phyloP scores from a whole-genome alignment of 2,797 vertebrate genomes.

The Crenuchus spilurus region DNA sequence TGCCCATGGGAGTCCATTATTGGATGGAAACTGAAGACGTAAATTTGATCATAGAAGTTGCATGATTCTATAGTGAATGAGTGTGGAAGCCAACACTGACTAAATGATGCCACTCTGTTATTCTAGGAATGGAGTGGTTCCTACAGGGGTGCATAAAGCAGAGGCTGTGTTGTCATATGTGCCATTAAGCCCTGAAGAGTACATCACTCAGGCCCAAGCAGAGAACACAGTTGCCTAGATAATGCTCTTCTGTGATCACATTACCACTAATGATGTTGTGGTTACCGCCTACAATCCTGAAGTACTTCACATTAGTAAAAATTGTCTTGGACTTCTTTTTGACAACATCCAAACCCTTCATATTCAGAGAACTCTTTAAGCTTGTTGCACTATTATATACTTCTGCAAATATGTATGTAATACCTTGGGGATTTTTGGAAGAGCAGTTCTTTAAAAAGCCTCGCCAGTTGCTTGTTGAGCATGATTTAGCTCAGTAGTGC shows the following conservation, averaged over 20 bases:
- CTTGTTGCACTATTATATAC: background rate
- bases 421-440: background rate
- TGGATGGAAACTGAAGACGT: constrained; percentile 21
- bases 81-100: background rate
- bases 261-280: background rate
- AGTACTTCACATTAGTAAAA: background rate
- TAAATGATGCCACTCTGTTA: too few relatives aligned
- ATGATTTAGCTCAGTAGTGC: constrained; percentile 18
- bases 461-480: constrained; percentile 1
- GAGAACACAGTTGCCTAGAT: background rate
- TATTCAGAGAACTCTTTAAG: background rate
- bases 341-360: background rate
- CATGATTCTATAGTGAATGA: constrained; percentile 14
- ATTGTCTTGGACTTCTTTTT: background rate
- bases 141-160: background rate
- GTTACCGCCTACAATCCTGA: background rate
- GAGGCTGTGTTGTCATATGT: background rate
- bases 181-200: background rate
- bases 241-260: constrained; percentile 6
- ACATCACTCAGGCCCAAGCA: background rate
- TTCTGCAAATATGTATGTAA: background rate
- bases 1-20: constrained; percentile 37
- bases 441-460: constrained; percentile 26
- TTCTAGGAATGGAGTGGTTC: background rate
- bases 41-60: constrained; percentile 21